Percentiles rank a stretch among this genome's conserved stretches.
Conservation (phyloP, 2,888 invertebrate genomes). For the Lapara coniferarum region DNA sequence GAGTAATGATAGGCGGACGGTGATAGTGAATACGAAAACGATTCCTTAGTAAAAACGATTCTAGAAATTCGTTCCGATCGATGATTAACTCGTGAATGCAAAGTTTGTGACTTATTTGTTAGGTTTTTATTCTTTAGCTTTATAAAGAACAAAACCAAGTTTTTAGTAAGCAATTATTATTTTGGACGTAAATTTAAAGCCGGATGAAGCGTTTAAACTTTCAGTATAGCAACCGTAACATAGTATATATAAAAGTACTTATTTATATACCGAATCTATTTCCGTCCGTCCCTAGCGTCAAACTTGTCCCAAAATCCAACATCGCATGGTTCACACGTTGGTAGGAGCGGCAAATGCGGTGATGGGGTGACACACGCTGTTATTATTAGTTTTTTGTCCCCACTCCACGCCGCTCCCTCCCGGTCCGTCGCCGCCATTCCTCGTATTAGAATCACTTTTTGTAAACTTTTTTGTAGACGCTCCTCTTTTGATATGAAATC, state of each 20-base stretch:
- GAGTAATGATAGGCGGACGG: conserved; percentile 64
- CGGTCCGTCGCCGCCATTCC: conserved; percentile 72
- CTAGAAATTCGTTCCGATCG: conserved; percentile 35
- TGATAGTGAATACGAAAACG: conserved; percentile 41
- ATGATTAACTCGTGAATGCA: conserved; percentile 25
- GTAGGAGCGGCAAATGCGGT: conserved; percentile 67
- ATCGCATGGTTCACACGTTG: conserved; percentile 68
- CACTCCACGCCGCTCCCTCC: conserved; percentile 61
- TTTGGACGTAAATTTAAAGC: not conserved
- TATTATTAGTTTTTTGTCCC: conserved; percentile 83
- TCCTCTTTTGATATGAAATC: conserved; percentile 17
- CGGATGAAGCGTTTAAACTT: not conserved
- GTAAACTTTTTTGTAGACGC: conserved; percentile 57
- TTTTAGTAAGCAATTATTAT: not conserved
- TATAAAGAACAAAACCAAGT: not conserved
- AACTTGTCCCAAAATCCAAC: conserved; percentile 57
- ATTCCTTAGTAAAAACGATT: conserved; percentile 51
- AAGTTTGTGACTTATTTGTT: not conserved
- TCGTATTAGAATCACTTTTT: conserved; percentile 71
- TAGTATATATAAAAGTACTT: not conserved
- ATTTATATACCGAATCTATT: conserved; percentile 12
- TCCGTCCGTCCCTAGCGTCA: conserved; percentile 31
- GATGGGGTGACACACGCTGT: conserved; percentile 79
- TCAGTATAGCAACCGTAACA: no score
- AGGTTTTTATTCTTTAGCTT: not conserved